Conservation (phyloP, 1,140 invertebrate species). For the Trialeurodes vaporariorum region DNA sequence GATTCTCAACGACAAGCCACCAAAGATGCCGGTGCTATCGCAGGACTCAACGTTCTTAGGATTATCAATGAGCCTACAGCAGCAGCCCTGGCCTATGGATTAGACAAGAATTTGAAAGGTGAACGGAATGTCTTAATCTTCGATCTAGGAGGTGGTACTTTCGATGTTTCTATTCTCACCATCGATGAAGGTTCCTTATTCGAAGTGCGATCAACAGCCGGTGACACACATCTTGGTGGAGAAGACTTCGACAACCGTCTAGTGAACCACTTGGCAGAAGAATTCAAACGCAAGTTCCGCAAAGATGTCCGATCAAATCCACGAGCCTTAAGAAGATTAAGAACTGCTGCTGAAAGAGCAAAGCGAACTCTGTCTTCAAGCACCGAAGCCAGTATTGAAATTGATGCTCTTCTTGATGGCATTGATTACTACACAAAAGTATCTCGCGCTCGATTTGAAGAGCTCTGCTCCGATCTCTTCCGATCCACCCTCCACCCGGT, state of each 20-base stretch:
- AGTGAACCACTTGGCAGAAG: too few species aligned
- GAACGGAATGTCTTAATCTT: too few species aligned
- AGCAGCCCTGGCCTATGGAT: constrained; percentile 71
- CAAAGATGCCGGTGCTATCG: too few species aligned
- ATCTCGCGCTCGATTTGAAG: constrained; percentile 63
- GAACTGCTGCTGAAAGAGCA: constrained; percentile 58
- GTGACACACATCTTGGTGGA: constrained; percentile 64
- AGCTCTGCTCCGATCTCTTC: constrained; percentile 70
- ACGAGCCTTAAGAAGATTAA: constrained; percentile 36
- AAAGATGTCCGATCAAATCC: constrained; percentile 38
- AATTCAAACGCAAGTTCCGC: constrained; percentile 39
- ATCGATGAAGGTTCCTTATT: too few species aligned
- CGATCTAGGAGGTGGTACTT: constrained; percentile 62
- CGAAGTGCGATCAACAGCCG: constrained; percentile 75
- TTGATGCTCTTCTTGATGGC: constrained; percentile 55
- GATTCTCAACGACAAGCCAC: too few species aligned
- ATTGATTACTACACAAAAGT: constrained; percentile 61
- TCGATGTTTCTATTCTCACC: constrained; percentile 79
- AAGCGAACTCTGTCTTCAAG: constrained; percentile 57
- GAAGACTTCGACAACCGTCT: too few species aligned
- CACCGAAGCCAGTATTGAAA: constrained; percentile 53
- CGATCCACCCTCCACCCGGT: constrained; percentile 39
- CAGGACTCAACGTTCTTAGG: too few species aligned
- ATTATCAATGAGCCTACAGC: constrained; percentile 66
- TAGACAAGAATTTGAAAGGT: constrained; percentile 71